Base-by-base conservation (phyloP, 2,113 vertebrate species). In the Pao palembangensis region DNA sequence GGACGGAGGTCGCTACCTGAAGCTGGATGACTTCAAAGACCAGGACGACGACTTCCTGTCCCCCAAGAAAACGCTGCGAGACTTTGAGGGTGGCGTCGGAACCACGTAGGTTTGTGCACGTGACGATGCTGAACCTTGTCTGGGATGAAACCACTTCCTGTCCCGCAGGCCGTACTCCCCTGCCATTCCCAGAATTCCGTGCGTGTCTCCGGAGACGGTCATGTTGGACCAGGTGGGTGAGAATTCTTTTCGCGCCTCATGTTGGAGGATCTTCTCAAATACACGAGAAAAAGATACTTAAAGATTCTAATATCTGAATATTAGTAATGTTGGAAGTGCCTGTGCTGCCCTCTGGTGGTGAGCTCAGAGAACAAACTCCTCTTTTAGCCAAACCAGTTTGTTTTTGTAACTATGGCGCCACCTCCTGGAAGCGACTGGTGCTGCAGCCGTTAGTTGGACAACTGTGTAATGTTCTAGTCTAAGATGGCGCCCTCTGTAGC, bases 121-220 rank as follows among this genome's bases (percentile, higher is more conserved):
- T 28, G 25, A 7, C 25, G 1, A 5, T 28, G 25, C 25, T 28
- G 25, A 4, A 6, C 6, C 2, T 28, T 28, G 25, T 28, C 25
- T 7, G 5, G 1, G 25, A 7, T 28, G 2, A 5, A 28, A 28
- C 43, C 8, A 19, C 58, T 57, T 56, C 15, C 42, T 82, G 55
- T 56, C 13, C 55, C n/a, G 16, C 68, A 98, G 97, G 80, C 90
- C 91, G 16, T 96, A 96, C 69, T 95, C 94, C 71, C 94, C 95
- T 58, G 93, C 93, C 62, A 92, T 95, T 76, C 94, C 91, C 7
- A 93, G 89, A 74, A 94, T 97, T 63, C 94, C 96, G 17, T 95
- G 94, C 8, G 78, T 96, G 75, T 96, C 94, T 12, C 95, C 96
- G 1, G 96, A 99, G 88, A 94, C 93, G 0, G 92, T 95, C 76